A percentile compares a stretch with the other conserved stretches of the same genome.
These are phyloP conservation scores for Chiloscyllium plagiosum DNA, from an alignment of 2,113 vertebrate species.

Conservation along the genomic window DNA sequence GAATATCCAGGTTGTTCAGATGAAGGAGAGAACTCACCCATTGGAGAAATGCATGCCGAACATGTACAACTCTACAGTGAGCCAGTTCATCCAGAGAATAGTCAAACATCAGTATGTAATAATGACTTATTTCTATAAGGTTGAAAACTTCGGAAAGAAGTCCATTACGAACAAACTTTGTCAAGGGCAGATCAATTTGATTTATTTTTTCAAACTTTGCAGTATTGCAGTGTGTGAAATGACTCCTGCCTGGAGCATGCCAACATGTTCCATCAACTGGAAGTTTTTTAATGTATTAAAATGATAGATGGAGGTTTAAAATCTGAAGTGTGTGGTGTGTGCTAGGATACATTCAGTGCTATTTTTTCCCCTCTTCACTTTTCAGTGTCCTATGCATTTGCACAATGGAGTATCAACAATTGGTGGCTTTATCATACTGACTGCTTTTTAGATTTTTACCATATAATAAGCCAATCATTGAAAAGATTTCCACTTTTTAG, in stretches of 20 bases:
- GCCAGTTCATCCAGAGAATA: constrained; percentile 58
- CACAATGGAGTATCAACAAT: not conserved
- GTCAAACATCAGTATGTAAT: constrained; percentile 71
- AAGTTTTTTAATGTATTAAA: not conserved
- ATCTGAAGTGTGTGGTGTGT: too few relatives aligned
- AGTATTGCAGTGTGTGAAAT: not conserved
- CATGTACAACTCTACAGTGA: constrained; percentile 61
- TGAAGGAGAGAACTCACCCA: constrained; percentile 70
- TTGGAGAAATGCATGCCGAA: constrained; percentile 56
- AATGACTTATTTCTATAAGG: not conserved
- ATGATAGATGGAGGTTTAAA: too few relatives aligned
- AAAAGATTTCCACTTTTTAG: not conserved
- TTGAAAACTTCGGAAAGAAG: not conserved
- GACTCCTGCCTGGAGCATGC: not conserved
- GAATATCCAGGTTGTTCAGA: constrained; percentile 78
- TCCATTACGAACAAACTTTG: not conserved
- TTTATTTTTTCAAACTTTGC: not conserved
- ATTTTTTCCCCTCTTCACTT: not conserved
- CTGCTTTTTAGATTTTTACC: not conserved
- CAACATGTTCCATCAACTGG: not conserved
- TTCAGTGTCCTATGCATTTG: not conserved
- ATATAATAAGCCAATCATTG: not conserved
- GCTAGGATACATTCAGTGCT: not conserved
- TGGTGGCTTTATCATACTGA: not conserved
- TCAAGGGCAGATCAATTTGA: not conserved